Evolutionary conservation across 1,140 invertebrate genomes (phyloP), one percentile per base, ranked within the genome.

Genomic region (Aphelinus atriplicis): DNA sequence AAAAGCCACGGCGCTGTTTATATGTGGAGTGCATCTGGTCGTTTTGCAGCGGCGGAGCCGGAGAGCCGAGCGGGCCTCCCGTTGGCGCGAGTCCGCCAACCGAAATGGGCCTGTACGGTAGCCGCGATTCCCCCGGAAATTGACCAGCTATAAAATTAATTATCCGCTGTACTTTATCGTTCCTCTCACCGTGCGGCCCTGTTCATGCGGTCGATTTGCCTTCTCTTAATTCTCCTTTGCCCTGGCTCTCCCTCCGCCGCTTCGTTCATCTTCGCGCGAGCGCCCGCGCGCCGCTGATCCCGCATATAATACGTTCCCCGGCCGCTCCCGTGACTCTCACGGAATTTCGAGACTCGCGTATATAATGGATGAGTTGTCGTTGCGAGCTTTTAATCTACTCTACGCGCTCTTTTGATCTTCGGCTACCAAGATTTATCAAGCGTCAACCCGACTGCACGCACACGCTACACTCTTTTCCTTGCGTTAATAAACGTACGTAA

Each of bases 111-210:
- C 64, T 61, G 65, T 79, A 81, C 86, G 83, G 86, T 88, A 88
- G 86, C 84, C 82, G 26, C 26, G 84, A 86, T 87, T 86, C 85
- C 82, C 81, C 84, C 82, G 84, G 83, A 86, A 88, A 88, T 88
- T 88, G 87, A 88, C 83, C 85, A 86, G 85, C 86, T 86, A 88
- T 87, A 87, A 88, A 88, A 88, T 88, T 88, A 88, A 88, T 88
- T 88, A 88, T 87, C 85, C 81, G 78, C 78, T 82, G 82, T 86
- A 82, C 84, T 86, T 87, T 86, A 87, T 85, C 84, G 83, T 81
- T 53, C 75, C 78, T 63, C 58, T 79, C 77, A 71, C 68, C 68
- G 73, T 50, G 72, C 71, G 72, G 77, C 68, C 70, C 67, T 73
- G 61, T 78, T 77, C 78, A 81, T 77, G 78, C 79, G 80, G 73